Evolutionary conservation across 2,113 vertebrate genomes (phyloP).

Genomic region (Crotalus helleri): DNA sequence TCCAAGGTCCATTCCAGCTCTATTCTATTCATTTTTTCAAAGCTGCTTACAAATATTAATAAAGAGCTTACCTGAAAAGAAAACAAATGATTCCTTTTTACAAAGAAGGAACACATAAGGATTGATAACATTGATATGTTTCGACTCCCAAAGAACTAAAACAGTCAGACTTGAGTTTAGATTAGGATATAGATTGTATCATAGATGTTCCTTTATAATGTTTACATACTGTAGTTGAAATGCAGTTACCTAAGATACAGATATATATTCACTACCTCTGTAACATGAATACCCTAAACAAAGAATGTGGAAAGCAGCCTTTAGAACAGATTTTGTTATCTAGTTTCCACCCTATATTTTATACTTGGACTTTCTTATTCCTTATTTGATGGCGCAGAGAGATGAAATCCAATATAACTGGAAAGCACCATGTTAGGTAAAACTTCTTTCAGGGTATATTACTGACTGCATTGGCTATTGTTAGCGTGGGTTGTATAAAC

Average conservation of each 20-base stretch:
- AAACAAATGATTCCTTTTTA: neutral
- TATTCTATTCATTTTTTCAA: slow-evolving; percentile 9
- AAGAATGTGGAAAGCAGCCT: neutral
- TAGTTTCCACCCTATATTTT: neutral
- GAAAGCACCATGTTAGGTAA: neutral
- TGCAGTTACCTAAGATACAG: neutral
- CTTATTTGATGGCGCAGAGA: neutral
- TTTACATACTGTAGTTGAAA: neutral
- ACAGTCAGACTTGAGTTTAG: neutral
- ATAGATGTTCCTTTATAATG: neutral
- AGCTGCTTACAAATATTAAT: slow-evolving; percentile 7
- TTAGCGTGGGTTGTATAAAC: neutral
- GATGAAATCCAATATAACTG: neutral
- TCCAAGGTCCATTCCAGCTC: no score
- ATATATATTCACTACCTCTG: neutral
- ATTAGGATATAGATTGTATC: neutral
- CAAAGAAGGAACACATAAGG: neutral
- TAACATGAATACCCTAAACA: neutral
- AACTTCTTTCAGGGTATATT: neutral
- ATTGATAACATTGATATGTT: neutral
- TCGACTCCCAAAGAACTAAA: neutral
- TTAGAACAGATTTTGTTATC: neutral
- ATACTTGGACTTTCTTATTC: neutral
- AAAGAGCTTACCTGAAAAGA: neutral
- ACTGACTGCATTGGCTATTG: neutral